Evolutionary conservation across 2,888 invertebrate genomes (phyloP), one percentile per base, ranked within the genome.

Genomic region (Chloroclystis v-ata): DNA sequence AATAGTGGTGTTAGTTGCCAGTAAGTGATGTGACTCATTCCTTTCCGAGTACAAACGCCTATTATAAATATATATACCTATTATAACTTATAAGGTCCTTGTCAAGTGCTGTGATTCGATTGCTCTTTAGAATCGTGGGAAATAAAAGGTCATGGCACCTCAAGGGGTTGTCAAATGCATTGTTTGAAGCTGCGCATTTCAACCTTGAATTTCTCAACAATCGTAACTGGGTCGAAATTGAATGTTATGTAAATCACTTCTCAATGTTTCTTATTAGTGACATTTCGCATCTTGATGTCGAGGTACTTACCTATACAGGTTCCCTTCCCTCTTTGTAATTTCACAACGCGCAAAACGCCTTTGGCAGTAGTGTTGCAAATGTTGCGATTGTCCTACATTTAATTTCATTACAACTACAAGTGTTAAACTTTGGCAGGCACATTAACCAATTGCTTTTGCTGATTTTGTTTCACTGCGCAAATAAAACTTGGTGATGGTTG

Each of bases 141-240:
- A 59, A 50, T 43, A n/a, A 63, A 62, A 69, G 67, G 61, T 65
- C 60, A 64, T 49, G 56, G 49, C 51, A 49, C 47, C 52, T 62
- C 43, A 48, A 61, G 56, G 63, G 53, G 56, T 59, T 68, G 65
- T 68, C 58, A 64, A n/a, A 63, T 68, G 60, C 59, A 52, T 53
- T 61, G 57, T 56, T 47, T 43, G 50, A 52, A 38, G 37, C 39
- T 49, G 33, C 39, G 28, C 56, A 50, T 57, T 59, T 55, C 57
- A 72, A 72, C 84, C 84, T 82, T 83, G 81, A 68, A 68, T 64
- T 66, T 65, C 65, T 60, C 66, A 71, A 75, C 75, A 78, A 75
- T 77, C 55, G 72, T 63, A 73, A 65, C 65, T 75, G 66, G 72
- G 73, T 72, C 76, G 67, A 74, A 49, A 53, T 56, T 47, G 49